These are phyloP conservation scores for Drosophila tristis DNA, from an alignment of 1,140 invertebrate genomes.

Conservation along the genomic window DNA sequence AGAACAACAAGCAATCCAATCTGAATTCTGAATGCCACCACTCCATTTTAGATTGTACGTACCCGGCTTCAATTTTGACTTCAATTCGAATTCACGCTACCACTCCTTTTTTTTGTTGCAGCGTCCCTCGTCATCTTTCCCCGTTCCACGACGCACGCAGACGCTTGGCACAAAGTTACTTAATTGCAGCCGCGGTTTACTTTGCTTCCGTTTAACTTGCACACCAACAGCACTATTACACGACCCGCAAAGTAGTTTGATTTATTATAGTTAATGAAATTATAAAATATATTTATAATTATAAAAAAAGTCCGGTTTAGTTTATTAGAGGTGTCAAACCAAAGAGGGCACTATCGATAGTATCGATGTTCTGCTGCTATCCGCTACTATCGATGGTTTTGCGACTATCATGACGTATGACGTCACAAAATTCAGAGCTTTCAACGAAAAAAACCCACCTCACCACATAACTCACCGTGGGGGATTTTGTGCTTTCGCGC, in stretches of 20 bases:
- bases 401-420: too few relatives aligned
- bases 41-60: constrained; percentile 16
- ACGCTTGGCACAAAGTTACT: constrained; percentile 6
- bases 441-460: too few relatives aligned
- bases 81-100: constrained; percentile 37
- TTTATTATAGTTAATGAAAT: background rate
- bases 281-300: background rate
- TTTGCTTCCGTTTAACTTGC: constrained; percentile 2
- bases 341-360: too few relatives aligned
- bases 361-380: too few relatives aligned
- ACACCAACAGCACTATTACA: constrained; percentile 15
- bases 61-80: constrained; percentile 13
- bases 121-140: constrained; percentile 30
- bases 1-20: constrained; percentile 20
- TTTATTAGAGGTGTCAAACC: too few relatives aligned
- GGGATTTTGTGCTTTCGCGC: too few relatives aligned
- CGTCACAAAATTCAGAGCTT: too few relatives aligned
- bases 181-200: constrained; percentile 11
- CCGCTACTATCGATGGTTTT: too few relatives aligned
- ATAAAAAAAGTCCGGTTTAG: too few relatives aligned
- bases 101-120: constrained; percentile 43
- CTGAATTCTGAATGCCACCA: constrained; percentile 6
- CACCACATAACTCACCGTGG: too few relatives aligned
- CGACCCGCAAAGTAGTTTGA: constrained; percentile 17
- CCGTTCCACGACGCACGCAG: too few relatives aligned